Evolutionary conservation across 2,797 vertebrate species (phyloP), one percentile per base, ranked within the genome.

Genomic region (Cuniculus paca): DNA sequence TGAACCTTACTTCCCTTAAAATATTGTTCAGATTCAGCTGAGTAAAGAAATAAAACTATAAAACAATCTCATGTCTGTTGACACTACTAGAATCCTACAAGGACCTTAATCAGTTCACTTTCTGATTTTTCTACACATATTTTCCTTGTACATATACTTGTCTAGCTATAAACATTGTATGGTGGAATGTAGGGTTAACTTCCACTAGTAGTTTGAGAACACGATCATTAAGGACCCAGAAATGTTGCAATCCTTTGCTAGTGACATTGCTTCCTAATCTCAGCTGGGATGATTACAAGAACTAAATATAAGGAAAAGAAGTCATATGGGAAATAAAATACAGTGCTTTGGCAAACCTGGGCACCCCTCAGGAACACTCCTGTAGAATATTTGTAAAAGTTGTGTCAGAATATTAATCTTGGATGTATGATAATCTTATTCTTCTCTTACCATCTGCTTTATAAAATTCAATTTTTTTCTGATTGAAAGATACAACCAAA

Each of bases 161-260:
- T 34, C 39, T 34, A 56, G 4, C 5, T 54, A 12, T 0, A 50
- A 31, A 1, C 0, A 6, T 24, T 19, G 0, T 36, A 17, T 36
- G 13, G 3, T 3, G 81, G 11, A 16, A 19, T 1, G 16, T 2
- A 28, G 0, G 1, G 13, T 61, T 17, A 61, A 79, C 10, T 7
- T 77, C 2, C 72, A 17, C 31, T 85, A 31, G 34, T 65, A 88
- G 48, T 36, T 81, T 72, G 26, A 90, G 65, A 54, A 50, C 14
- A 48, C 17, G 65, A 34, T 56, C 2, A 39, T 77, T 34, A 87
- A 77, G 34, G 28, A 52, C 2, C 16, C 8, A 74, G 36, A 77
- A 77, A 83, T 78, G 39, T 0, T 63, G 26, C 56, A 90, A 72
- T 81, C 1, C 1, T 81, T 90, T 36, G 20, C 20, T 12, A 90